phyloP scores from a whole-genome alignment of 2,797 vertebrate species.

The Parauchenoglanis ngamensis region DNA sequence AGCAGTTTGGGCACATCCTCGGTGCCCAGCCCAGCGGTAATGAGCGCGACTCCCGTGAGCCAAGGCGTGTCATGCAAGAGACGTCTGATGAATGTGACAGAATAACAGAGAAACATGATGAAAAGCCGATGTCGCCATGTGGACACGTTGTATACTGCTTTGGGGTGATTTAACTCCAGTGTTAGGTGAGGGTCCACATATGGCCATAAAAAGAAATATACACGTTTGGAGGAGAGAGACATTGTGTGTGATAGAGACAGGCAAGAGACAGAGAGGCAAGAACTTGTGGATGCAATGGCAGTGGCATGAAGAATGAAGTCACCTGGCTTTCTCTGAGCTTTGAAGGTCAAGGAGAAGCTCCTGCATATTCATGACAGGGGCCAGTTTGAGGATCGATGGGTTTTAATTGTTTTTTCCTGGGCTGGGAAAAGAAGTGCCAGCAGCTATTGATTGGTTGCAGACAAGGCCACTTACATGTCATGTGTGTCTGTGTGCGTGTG shows the following conservation, averaged over 20 bases:
- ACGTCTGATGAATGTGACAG: slow-evolving; percentile 50
- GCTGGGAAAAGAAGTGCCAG: slow-evolving; percentile 96
- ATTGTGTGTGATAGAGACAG: background rate
- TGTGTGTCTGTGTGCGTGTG: slow-evolving; percentile 42
- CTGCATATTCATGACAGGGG: slow-evolving; percentile 96
- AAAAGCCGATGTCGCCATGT: slow-evolving; percentile 42
- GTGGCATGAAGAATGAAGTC: slow-evolving; percentile 80
- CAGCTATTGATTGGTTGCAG: slow-evolving; percentile 87
- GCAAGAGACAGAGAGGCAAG: background rate
- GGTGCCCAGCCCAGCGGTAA: slow-evolving; percentile 46
- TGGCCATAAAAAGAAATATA: slow-evolving; percentile 47
- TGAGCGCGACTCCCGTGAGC: slow-evolving; percentile 40
- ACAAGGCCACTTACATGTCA: slow-evolving; percentile 68
- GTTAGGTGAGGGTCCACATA: slow-evolving; percentile 37
- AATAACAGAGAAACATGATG: slow-evolving; percentile 52
- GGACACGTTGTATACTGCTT: slow-evolving; percentile 32
- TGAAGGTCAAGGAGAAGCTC: slow-evolving; percentile 99
- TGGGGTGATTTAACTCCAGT: slow-evolving; percentile 54
- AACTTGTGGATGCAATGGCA: slow-evolving; percentile 69
- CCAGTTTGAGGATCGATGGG: slow-evolving; percentile 84
- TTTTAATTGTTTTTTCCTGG: slow-evolving; percentile 99
- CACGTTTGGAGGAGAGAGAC: background rate
- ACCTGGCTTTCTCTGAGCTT: slow-evolving; percentile 82
- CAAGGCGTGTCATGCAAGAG: slow-evolving; percentile 43
- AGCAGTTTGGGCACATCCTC: slow-evolving; percentile 50